Percentiles rank a stretch among this genome's conserved stretches.
phyloP scores from a whole-genome alignment of 2,888 invertebrate species.

The Apamea epomidion region DNA sequence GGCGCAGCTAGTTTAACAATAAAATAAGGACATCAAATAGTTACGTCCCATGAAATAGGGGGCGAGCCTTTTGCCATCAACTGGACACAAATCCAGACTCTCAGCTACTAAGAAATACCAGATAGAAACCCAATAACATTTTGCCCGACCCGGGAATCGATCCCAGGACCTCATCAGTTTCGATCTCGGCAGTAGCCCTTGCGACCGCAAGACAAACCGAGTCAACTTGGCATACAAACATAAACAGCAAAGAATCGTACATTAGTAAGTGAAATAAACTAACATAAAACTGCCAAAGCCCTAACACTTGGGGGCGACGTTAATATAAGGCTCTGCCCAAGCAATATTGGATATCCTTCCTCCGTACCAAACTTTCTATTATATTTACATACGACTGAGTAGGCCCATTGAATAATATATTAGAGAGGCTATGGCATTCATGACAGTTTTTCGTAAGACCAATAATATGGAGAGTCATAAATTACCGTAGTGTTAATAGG shows the following conservation, averaged over 20 bases:
- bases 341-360: slow-evolving; percentile 49
- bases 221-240: background rate
- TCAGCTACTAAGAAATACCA: background rate
- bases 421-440: slow-evolving; percentile 34
- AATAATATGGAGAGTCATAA: slow-evolving; percentile 12
- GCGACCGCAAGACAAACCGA: background rate
- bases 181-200: background rate
- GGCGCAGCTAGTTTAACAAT: no score
- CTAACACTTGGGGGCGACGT: slow-evolving; percentile 29
- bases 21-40: background rate
- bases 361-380: slow-evolving; percentile 30
- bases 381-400: slow-evolving; percentile 49
- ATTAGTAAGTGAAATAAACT: slow-evolving; percentile 24
- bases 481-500: background rate
- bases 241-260: background rate
- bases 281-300: slow-evolving; percentile 28
- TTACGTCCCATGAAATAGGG: background rate
- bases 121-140: background rate
- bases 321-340: slow-evolving; percentile 25
- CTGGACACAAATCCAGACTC: background rate
- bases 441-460: slow-evolving; percentile 33
- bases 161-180: background rate
- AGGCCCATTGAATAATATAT: slow-evolving; percentile 52
- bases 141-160: background rate
- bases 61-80: background rate